Conservation (phyloP, 2,797 vertebrate species). For the Tinamus major region DNA sequence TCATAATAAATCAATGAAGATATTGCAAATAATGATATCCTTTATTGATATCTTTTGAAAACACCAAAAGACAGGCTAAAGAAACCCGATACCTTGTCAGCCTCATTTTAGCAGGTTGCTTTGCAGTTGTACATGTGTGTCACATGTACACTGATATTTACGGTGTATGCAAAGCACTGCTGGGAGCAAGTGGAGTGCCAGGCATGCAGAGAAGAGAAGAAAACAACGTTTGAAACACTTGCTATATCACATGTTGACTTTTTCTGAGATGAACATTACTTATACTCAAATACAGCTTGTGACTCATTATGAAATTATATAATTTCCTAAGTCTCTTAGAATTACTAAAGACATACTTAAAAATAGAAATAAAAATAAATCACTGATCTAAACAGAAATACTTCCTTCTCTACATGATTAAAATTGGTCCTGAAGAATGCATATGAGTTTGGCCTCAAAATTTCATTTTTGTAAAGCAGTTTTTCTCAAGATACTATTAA, state of each 20-base stretch:
- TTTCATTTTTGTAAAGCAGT: not conserved
- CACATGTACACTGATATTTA: not conserved
- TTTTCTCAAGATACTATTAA: not conserved
- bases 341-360: not conserved
- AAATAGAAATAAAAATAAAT: not conserved
- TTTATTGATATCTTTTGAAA: not conserved
- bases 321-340: not conserved
- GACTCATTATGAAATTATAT: no score
- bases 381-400: not conserved
- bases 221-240: not conserved
- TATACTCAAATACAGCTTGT: not conserved
- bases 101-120: not conserved
- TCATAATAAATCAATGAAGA: not conserved
- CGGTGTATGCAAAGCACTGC: not conserved
- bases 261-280: not conserved
- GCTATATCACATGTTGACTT: not conserved
- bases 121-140: fast-evolving
- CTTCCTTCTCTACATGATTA: not conserved
- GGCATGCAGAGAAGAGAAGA: not conserved
- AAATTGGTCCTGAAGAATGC: not conserved
- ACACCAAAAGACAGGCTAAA: not conserved
- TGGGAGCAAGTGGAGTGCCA: not conserved
- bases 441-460: not conserved
- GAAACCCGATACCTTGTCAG: not conserved
- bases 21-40: not conserved